Conservation (phyloP, 2,113 vertebrate species). For the Nerophis lumbriciformis region DNA sequence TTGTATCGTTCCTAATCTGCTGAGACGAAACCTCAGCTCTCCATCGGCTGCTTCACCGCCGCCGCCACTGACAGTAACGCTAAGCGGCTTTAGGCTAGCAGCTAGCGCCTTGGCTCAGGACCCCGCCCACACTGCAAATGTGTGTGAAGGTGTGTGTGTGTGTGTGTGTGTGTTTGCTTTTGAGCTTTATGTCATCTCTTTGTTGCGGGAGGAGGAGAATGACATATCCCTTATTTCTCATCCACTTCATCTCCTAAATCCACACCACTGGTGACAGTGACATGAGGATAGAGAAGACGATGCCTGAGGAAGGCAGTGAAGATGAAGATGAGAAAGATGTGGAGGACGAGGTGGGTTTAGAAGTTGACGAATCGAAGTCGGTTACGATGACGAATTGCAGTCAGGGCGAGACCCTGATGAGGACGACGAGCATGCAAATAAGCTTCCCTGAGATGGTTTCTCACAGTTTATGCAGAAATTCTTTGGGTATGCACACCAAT, state of each 20-base stretch:
- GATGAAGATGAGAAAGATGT: slow-evolving; percentile 23
- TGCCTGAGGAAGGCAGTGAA: not conserved
- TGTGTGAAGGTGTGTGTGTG: not conserved
- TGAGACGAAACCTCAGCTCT: slow-evolving; percentile 57
- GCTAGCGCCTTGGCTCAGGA: slow-evolving; percentile 31
- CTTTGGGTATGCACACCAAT: too few relatives aligned
- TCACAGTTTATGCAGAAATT: too few relatives aligned
- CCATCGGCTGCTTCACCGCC: slow-evolving; percentile 24
- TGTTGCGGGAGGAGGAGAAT: slow-evolving; percentile 18
- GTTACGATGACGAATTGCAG: too few relatives aligned
- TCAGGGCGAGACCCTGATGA: too few relatives aligned
- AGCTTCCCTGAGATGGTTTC: too few relatives aligned
- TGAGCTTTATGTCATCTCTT: not conserved
- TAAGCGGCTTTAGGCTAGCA: slow-evolving; percentile 49
- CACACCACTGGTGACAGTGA: slow-evolving; percentile 23
- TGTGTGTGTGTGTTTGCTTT: too few relatives aligned
- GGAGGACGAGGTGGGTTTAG: not conserved
- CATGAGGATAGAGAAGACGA: not conserved
- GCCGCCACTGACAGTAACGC: slow-evolving; percentile 55
- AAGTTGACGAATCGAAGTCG: too few relatives aligned
- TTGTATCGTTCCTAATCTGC: slow-evolving; percentile 58
- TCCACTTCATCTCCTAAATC: slow-evolving; percentile 53
- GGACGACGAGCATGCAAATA: too few relatives aligned
- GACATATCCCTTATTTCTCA: slow-evolving; percentile 28
- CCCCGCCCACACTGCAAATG: not conserved